Percentiles rank a stretch among this genome's conserved stretches.
phyloP scores from a whole-genome alignment of 2,888 invertebrate species.

The Scrobipalpa costella region DNA sequence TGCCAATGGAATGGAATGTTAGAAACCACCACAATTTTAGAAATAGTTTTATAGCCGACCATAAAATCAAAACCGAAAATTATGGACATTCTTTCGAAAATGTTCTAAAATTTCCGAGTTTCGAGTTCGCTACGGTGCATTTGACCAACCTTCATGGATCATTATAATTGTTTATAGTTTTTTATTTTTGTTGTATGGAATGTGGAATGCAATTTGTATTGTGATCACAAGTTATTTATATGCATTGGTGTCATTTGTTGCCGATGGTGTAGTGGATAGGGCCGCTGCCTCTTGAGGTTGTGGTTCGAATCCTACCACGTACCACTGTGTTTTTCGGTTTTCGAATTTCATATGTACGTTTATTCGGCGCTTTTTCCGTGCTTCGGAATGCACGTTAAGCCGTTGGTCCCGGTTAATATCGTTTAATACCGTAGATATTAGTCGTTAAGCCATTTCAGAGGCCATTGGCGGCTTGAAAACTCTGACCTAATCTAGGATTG shows the following conservation, averaged over 20 bases:
- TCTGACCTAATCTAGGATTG: too few relatives aligned
- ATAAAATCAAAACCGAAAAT: slow-evolving; percentile 7
- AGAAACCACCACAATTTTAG: background rate
- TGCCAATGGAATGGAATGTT: slow-evolving; percentile 5
- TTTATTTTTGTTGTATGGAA: slow-evolving; percentile 10
- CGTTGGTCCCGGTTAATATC: too few relatives aligned
- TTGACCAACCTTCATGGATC: slow-evolving; percentile 16
- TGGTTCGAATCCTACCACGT: too few relatives aligned
- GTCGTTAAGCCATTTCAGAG: too few relatives aligned
- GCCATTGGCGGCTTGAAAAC: too few relatives aligned
- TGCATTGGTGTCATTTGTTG: background rate
- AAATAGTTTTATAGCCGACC: background rate
- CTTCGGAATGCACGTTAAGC: too few relatives aligned
- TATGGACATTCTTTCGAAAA: slow-evolving; percentile 9
- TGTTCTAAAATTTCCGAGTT: background rate
- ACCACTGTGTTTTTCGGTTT: too few relatives aligned
- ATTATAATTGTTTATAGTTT: slow-evolving; percentile 12
- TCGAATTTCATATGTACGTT: too few relatives aligned
- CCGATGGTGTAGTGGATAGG: too few relatives aligned
- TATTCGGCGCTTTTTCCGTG: too few relatives aligned
- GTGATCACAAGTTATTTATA: background rate
- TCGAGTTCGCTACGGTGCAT: slow-evolving; percentile 11
- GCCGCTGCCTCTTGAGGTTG: too few relatives aligned
- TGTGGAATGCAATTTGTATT: slow-evolving; percentile 14
- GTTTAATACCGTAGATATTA: too few relatives aligned